Base-by-base conservation (phyloP, 2,888 invertebrate species). In the Lissocephala sabroskyi region DNA sequence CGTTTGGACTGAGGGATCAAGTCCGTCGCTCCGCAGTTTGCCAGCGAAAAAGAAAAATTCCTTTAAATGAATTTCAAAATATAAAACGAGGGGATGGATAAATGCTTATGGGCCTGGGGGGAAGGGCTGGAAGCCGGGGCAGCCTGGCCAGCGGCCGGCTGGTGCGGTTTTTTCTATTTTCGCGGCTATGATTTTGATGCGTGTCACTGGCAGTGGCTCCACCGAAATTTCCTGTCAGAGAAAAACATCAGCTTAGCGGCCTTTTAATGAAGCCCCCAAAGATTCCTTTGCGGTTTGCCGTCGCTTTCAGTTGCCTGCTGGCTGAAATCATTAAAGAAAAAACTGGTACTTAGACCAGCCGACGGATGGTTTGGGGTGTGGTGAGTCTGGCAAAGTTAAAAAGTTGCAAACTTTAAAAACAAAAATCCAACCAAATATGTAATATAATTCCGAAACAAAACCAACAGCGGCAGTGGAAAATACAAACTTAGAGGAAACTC, bases 21-120 rank as follows among this genome's bases (percentile, higher is more conserved):
- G 23, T 23, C 23, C 3, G 23, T 23, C 23, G 23, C 4, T 2
- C 35, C 13, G 35, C 16, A 44, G n/a, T 53, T 56, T 30, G 56
- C 45, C 49, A 19, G 45, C 40, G 49, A 35, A 33, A 33, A 48
- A 49, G 10, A 41, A 45, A 58, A 61, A 65, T 59, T 50, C 50
- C 40, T 46, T 41, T 29, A 56, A 64, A 65, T 65, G 67, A 65
- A 67, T 67, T 67, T 67, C 45, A 67, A 52, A 59, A 67, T 55
- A 49, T 44, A 52, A 56, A 63, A 43, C 32, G 33, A 19, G 17
- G 33, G n/a, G 33, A n/a, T 17, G 9, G 29, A 17, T 7, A 26
- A 18, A 46, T 41, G 53, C 49, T 44, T 14, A 13, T 16, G 41
- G 13, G 18, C 4, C 41, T 18, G 23, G 9, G 18, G 33, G 19